Evolutionary conservation across 2,797 vertebrate species (phyloP).

Genomic region (Dendrocincla fuliginosa): DNA sequence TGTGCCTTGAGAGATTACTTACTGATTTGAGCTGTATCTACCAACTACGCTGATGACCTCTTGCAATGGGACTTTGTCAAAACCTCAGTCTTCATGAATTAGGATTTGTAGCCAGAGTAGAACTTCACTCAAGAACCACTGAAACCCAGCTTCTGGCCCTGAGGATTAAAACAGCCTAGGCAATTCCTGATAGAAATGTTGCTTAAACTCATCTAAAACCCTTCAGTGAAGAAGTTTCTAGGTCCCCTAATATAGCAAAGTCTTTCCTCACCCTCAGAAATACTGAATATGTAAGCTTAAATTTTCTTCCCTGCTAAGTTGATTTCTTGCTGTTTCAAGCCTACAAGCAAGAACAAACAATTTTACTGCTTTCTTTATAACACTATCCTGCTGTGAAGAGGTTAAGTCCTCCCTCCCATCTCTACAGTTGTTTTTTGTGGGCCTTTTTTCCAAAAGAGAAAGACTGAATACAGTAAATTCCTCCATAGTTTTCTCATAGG

Average conservation of each 20-base stretch:
- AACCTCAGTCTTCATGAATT: background rate
- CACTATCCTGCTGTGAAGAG: background rate
- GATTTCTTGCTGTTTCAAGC: background rate
- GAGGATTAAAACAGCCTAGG: background rate
- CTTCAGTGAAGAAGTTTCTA: background rate
- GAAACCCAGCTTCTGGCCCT: background rate
- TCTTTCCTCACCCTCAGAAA: background rate
- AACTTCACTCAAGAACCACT: background rate
- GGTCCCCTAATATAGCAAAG: background rate
- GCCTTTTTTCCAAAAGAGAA: background rate
- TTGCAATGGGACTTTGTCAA: background rate
- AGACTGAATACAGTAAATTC: slow-evolving; percentile 5
- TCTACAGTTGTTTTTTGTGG: background rate
- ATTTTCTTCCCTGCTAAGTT: background rate
- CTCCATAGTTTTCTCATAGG: slow-evolving; percentile 17
- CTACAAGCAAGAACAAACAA: background rate
- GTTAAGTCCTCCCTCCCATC: background rate
- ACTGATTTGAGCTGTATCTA: fast-evolving
- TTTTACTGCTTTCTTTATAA: background rate
- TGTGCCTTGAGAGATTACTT: background rate
- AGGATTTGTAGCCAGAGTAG: background rate
- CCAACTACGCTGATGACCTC: background rate
- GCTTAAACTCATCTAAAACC: background rate
- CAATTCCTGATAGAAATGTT: background rate
- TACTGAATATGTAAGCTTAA: background rate